phyloP scores from a whole-genome alignment of 1,140 invertebrate species.

The Anastatus disparis region DNA sequence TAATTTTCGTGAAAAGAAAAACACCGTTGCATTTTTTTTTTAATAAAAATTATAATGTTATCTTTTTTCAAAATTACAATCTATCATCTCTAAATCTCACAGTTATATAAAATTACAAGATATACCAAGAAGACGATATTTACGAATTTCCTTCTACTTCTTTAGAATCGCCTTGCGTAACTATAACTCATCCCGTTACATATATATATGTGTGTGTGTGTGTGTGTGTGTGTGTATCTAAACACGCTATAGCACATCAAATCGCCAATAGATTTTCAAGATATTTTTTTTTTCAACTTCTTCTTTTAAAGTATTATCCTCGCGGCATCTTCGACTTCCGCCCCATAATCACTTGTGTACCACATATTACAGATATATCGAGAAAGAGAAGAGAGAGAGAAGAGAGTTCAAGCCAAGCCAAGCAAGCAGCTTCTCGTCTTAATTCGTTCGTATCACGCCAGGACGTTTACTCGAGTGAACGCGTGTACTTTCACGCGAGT shows the following conservation, averaged over 20 bases:
- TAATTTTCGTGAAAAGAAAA: too few species aligned
- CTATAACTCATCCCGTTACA: constrained; percentile 21
- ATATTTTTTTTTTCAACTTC: constrained; percentile 20
- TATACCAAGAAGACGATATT: too few species aligned
- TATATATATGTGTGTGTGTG: too few species aligned
- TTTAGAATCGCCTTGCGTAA: constrained; percentile 19
- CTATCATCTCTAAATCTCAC: background rate
- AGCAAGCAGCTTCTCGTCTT: constrained; percentile 6
- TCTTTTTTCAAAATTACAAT: background rate
- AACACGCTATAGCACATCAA: too few species aligned
- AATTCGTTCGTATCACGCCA: constrained; percentile 29
- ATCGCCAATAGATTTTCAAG: too few species aligned
- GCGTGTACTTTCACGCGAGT: constrained; percentile 22
- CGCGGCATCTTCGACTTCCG: constrained; percentile 15
- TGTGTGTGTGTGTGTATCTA: too few species aligned
- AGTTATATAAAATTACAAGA: constrained; percentile 16
- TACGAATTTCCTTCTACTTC: constrained; percentile 4
- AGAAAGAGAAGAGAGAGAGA: too few species aligned
- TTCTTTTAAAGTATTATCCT: constrained; percentile 7
- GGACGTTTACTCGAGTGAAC: constrained; percentile 9
- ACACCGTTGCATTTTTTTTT: too few species aligned
- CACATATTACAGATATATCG: background rate
- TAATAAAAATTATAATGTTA: too few species aligned
- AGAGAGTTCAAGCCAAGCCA: too few species aligned
- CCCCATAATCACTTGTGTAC: background rate